Evolutionary conservation across 2,888 invertebrate species (phyloP).

Genomic region (Cryptocheilus praepositus): DNA sequence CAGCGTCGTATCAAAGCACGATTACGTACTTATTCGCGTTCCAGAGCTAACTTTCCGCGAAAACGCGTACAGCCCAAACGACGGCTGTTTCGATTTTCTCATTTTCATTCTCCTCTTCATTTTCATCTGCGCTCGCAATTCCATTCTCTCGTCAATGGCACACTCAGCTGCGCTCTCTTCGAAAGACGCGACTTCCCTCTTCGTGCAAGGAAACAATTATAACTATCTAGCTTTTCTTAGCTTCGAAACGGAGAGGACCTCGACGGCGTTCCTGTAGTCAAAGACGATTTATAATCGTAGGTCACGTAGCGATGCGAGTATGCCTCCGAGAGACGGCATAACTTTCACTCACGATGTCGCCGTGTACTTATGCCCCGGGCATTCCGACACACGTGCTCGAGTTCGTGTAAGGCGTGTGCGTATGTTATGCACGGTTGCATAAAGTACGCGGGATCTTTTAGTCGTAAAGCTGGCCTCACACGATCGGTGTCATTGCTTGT

Average conservation of each 20-base stretch:
- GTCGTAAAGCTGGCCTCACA: too few relatives aligned
- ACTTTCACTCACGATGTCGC: conserved; percentile 61
- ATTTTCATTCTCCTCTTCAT: too few relatives aligned
- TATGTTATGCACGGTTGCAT: conserved; percentile 42
- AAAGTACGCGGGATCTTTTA: conserved; percentile 6
- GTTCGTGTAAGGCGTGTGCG: conserved; percentile 21
- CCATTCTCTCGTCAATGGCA: too few relatives aligned
- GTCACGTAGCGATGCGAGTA: conserved; percentile 43
- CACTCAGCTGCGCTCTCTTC: too few relatives aligned
- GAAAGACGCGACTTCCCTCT: background rate
- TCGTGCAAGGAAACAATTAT: background rate
- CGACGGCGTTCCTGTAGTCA: background rate
- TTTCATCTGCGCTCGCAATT: too few relatives aligned
- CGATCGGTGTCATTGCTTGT: too few relatives aligned
- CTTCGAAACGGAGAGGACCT: conserved; percentile 1
- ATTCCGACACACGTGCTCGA: background rate
- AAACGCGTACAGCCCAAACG: too few relatives aligned
- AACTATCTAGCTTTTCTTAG: background rate
- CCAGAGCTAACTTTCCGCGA: too few relatives aligned
- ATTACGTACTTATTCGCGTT: too few relatives aligned
- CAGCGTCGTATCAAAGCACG: too few relatives aligned
- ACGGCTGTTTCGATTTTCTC: too few relatives aligned
- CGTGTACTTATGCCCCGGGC: conserved; percentile 28
- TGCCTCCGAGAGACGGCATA: conserved; percentile 43
- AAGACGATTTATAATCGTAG: conserved; percentile 46